Percentiles rank a stretch among this genome's conserved stretches.
Evolutionary conservation across 2,888 invertebrate species (phyloP).

Genomic region (Drosophila buzzatii): DNA sequence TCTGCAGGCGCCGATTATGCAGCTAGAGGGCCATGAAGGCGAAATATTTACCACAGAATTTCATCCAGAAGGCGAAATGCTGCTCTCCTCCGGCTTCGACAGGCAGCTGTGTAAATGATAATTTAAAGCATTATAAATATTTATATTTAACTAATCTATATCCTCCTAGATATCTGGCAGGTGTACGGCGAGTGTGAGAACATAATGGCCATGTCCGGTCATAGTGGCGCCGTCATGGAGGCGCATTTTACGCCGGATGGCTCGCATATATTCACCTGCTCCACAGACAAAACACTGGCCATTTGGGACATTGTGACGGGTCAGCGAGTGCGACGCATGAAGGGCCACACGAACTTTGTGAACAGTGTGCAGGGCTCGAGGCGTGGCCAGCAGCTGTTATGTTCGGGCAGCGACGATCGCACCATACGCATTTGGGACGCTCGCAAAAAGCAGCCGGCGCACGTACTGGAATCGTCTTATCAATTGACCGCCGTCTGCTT

Average conservation of each 20-base stretch:
- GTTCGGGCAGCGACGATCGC: conserved; percentile 97
- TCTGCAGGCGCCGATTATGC: conserved; percentile 96
- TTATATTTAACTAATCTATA: neutral
- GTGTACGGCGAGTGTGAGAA: conserved; percentile 99
- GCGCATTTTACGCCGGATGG: conserved; percentile 95
- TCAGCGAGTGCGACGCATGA: conserved; percentile 94
- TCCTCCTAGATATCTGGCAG: conserved; percentile 93
- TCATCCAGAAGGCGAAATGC: conserved; percentile 97
- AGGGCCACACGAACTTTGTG: conserved; percentile 92
- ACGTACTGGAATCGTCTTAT: conserved; percentile 90
- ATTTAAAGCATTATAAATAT: neutral
- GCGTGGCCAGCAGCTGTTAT: conserved; percentile 95
- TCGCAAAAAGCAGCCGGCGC: conserved; percentile 92
- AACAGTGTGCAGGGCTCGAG: conserved; percentile 90
- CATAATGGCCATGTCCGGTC: conserved; percentile 95
- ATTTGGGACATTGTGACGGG: conserved; percentile 98
- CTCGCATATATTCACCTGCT: conserved; percentile 93
- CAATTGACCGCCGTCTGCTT: conserved; percentile 96
- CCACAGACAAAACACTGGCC: conserved; percentile 97
- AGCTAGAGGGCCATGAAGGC: conserved; percentile 97
- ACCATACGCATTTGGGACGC: conserved; percentile 97
- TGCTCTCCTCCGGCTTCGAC: conserved; percentile 98
- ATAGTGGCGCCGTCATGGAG: conserved; percentile 98
- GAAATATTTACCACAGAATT: conserved; percentile 97
- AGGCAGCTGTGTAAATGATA: conserved; percentile 93